Percentiles rank a stretch among this genome's conserved stretches.
phyloP scores from a whole-genome alignment of 2,797 vertebrate species.

The Numenius phaeopus region DNA sequence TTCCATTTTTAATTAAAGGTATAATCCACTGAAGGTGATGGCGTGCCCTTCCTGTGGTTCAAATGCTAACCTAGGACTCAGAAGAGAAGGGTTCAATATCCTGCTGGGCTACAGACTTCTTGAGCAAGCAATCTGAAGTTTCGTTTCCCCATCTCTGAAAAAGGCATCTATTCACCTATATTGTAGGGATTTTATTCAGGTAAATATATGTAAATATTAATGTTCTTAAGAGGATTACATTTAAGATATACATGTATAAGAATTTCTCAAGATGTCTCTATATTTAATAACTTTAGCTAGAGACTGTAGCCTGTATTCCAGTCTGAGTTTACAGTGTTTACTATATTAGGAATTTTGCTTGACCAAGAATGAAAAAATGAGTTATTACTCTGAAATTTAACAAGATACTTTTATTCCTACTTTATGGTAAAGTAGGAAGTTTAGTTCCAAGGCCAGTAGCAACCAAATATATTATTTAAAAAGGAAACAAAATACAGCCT shows the following conservation, averaged over 20 bases:
- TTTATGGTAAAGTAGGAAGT: slow-evolving; percentile 10
- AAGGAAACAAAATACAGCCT: slow-evolving; percentile 32
- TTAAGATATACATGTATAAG: neutral
- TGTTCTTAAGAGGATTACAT: neutral
- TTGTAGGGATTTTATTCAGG: neutral
- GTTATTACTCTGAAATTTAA: neutral
- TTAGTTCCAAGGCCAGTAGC: slow-evolving; percentile 16
- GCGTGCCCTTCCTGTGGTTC: neutral
- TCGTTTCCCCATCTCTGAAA: neutral
- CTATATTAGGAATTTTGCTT: neutral
- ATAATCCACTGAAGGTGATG: neutral
- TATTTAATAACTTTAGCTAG: neutral
- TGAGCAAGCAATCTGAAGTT: neutral
- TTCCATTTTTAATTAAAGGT: neutral
- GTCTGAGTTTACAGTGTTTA: neutral
- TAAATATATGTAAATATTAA: neutral
- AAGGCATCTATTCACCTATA: neutral
- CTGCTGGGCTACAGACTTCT: neutral
- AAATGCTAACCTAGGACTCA: neutral
- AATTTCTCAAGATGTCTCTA: neutral
- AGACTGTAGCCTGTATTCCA: neutral
- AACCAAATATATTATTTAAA: slow-evolving; percentile 54
- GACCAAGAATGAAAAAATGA: neutral
- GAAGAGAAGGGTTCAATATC: neutral
- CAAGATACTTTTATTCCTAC: neutral